Evolutionary conservation across 2,797 vertebrate genomes (phyloP), one percentile per base, ranked within the genome.

Genomic region (Triplophysa yarkandensis): DNA sequence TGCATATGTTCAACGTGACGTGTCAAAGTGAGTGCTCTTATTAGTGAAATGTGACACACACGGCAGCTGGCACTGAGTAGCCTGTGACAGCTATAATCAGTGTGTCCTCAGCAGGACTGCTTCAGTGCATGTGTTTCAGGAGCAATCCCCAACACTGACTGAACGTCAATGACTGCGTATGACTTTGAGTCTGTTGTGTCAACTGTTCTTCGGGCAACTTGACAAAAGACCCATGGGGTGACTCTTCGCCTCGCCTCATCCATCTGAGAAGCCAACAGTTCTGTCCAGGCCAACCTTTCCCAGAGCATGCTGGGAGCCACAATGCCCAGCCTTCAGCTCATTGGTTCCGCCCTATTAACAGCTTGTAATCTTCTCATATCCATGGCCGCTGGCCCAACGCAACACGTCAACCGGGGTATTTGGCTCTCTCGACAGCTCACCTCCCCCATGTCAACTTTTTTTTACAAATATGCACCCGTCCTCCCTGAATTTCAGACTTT

Each of bases 261-360:
- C 86, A 88, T 87, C 84, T 88, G 88, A 90, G 89, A 83, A 82
- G 86, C 83, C 83, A 80, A 86, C 95, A 94, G 92, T 95, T 94
- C 85, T 75, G 83, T 94, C 94, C 95, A 96, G 93, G 94, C 87
- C 91, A 92, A 93, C 86, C 87, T 89, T 84, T 88, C 93, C 92
- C 93, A 91, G 89, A 88, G 93, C 91, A 93, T 90, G 93, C 93
- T 93, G 92, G 86, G 87, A 90, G 83, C 87, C 83, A 94, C 91
- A 91, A 90, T 89, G 82, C 87, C 83, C 70, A 9, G 83, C 88
- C 92, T 92, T 94, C 93, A 94, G 87, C 78, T 78, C 60, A 98
- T 98, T 95, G 94, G 97, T 97, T 97, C 95, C 95, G 91, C 95
- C 93, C 93, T 97, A 98, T 99, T 98, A 99, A 95, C 93, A 95